Evolutionary conservation across 92 coral and sea anemone genomes (phyloP), one percentile per base, ranked within the genome.

Genomic region (Montipora capitata): DNA sequence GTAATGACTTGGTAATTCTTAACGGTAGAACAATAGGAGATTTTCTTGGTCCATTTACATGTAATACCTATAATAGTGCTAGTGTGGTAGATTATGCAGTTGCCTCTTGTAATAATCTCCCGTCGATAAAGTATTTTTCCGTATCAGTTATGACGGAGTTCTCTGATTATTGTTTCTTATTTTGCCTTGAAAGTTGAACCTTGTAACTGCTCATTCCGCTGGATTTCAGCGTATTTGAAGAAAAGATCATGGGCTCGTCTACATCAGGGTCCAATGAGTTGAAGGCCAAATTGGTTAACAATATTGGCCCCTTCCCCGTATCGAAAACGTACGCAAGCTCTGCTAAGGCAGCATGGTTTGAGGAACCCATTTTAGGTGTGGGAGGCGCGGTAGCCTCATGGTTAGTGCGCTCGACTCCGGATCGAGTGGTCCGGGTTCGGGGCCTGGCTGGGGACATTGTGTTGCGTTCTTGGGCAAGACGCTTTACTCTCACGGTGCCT

Each of bases 11-110:
- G 57, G 57, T 51, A 51, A 51, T 51, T 35, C 27, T 89, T 51
- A 89, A 89, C 78, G 92, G 89, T 14, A 74, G 88, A 38, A 7
- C 65, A 10, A 88, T 57, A 56, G 88, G 93, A 57, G 89, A 89
- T 70, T 58, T 59, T 35, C 16, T 90, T 54, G 90, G 93, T 10
- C 85, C 78, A 64, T 74, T 75, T 45, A 91, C 94, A 13, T 91
- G 87, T 68, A 78, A 91, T n/a, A 74, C 68, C 15, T 75, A 76
- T 44, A 91, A 91, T 75, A 88, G 94, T 16, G 42, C 77, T 51
- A 81, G 94, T 91, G 91, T 91, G 15, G 91, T 91, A 11, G 86
- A 91, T 65, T 91, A 81, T 56, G 85, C 85, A 18, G 77, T 85
- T 76, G 69, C 67, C 16, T 77, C 81, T 78, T 41, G 44, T 40